Percentiles rank a stretch among this genome's conserved stretches.
Evolutionary conservation across 2,888 invertebrate genomes (phyloP).

Genomic region (Latrodectus hesperus): DNA sequence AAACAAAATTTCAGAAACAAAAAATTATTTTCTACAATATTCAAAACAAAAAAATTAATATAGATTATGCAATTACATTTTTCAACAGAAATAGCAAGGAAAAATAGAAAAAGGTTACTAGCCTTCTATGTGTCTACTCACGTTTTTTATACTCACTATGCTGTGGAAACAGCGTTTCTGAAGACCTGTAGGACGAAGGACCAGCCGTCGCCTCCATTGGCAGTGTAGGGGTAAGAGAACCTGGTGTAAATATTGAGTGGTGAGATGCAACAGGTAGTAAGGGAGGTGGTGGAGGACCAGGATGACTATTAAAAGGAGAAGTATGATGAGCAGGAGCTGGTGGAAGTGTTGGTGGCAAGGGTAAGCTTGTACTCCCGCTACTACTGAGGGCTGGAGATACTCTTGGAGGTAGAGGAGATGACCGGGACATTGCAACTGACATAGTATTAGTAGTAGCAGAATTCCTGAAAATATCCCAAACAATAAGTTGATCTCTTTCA

Average conservation of each 20-base stretch:
- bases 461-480: conserved; percentile 19
- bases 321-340: conserved; percentile 67
- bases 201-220: conserved; percentile 69
- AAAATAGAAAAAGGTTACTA: neutral
- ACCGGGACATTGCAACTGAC: conserved; percentile 39
- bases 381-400: conserved; percentile 37
- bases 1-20: too few relatives aligned
- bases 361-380: conserved; percentile 47
- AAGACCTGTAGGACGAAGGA: conserved; percentile 70
- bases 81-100: too few relatives aligned
- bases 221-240: conserved; percentile 68
- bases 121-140: conserved; percentile 20
- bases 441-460: conserved; percentile 51
- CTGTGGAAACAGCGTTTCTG: conserved; percentile 70
- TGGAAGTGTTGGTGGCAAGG: conserved; percentile 61
- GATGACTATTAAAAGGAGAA: conserved; percentile 48
- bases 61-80: too few relatives aligned
- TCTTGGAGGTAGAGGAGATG: conserved; percentile 44
- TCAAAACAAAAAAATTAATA: too few relatives aligned
- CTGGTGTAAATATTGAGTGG: conserved; percentile 70
- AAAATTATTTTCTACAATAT: too few relatives aligned
- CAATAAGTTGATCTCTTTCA: too few relatives aligned
- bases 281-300: conserved; percentile 61
- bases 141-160: conserved; percentile 70
- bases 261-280: conserved; percentile 53